phyloP scores from a whole-genome alignment of 2,797 vertebrate genomes.

The Diglossa cyanea region DNA sequence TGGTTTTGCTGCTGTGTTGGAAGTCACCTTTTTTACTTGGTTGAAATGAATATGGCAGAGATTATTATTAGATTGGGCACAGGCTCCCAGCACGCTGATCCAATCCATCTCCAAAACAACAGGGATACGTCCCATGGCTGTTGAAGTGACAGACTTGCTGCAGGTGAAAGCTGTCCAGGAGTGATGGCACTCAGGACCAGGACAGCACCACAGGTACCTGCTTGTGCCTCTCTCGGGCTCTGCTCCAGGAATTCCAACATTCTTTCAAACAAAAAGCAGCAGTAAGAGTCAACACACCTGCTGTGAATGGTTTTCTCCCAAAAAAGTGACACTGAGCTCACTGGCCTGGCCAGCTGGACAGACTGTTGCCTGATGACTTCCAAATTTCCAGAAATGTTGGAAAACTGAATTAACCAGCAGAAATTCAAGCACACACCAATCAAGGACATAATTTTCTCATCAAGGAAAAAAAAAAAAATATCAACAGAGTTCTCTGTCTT shows the following conservation, averaged over 20 bases:
- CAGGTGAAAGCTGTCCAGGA: not conserved
- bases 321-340: not conserved
- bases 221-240: not conserved
- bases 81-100: fast-evolving
- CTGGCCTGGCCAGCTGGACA: not conserved
- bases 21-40: not conserved
- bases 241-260: not conserved
- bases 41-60: not conserved
- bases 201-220: not conserved
- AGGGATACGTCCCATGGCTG: not conserved
- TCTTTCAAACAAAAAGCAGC: not conserved
- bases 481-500: not conserved
- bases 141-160: not conserved
- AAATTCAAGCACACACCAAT: not conserved
- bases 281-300: not conserved
- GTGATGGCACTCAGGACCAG: not conserved
- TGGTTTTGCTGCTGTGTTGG: not conserved
- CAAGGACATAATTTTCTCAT: not conserved
- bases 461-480: not conserved
- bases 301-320: not conserved
- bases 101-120: not conserved
- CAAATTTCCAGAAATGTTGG: not conserved
- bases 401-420: not conserved
- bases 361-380: not conserved
- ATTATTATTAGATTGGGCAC: not conserved